Percentiles rank a stretch among this genome's conserved stretches.
Conservation (phyloP, 2,888 invertebrate genomes). For the Pachliopta kotzebuea region DNA sequence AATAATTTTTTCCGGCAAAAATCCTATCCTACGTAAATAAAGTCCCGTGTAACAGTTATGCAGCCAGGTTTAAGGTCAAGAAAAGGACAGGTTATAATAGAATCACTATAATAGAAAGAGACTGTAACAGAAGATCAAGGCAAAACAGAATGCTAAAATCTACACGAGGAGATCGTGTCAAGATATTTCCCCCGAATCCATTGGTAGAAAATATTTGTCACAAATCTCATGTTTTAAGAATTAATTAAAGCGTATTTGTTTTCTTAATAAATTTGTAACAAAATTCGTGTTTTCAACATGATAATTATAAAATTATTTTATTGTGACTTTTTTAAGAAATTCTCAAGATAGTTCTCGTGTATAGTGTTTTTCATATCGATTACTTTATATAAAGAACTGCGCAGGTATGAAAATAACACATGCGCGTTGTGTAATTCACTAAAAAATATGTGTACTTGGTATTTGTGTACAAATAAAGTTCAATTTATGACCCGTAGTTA, state of each 20-base stretch:
- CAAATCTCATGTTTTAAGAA: neutral
- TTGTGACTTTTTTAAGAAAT: constrained; percentile 16
- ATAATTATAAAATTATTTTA: neutral
- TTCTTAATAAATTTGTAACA: neutral
- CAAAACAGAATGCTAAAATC: constrained; percentile 30
- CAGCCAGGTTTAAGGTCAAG: constrained; percentile 69
- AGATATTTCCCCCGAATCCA: constrained; percentile 6
- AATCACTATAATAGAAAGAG: constrained; percentile 46
- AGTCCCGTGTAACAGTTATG: constrained; percentile 42
- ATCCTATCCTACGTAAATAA: constrained; percentile 31
- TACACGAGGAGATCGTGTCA: constrained; percentile 26
- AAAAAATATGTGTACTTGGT: no score
- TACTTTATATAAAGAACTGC: constrained; percentile 44
- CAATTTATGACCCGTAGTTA: neutral
- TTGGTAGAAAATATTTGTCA: neutral
- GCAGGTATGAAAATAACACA: constrained; percentile 52
- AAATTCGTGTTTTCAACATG: neutral
- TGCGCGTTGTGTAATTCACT: constrained; percentile 41
- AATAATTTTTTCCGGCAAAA: constrained; percentile 18
- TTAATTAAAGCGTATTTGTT: neutral
- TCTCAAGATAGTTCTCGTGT: constrained; percentile 42
- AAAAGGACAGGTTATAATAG: constrained; percentile 46
- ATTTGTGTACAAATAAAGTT: no score
- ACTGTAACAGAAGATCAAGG: constrained; percentile 47
- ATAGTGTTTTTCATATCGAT: constrained; percentile 50